Evolutionary conservation across 2,113 vertebrate genomes (phyloP).

Genomic region (Morone saxatilis): DNA sequence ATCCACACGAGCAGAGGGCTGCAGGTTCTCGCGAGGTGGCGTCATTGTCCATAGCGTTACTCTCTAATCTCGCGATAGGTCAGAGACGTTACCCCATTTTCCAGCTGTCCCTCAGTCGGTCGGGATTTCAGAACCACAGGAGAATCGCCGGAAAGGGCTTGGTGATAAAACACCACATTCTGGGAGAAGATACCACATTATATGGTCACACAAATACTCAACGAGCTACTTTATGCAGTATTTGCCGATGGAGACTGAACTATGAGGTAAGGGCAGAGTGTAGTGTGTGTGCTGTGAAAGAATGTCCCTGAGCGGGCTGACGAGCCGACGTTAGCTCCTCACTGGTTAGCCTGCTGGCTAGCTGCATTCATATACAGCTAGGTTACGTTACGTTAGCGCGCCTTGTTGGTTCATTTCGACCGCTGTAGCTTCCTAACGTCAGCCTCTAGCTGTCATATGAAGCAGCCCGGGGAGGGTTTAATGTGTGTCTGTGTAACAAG

Average conservation of each 20-base stretch:
- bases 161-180: conserved; percentile 35
- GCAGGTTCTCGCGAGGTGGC: conserved; percentile 49
- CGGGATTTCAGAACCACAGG: conserved; percentile 62
- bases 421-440: neutral
- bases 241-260: conserved; percentile 60
- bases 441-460: neutral
- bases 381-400: neutral
- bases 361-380: conserved; percentile 10
- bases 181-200: neutral
- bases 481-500: neutral
- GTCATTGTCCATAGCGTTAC: rapidly evolving
- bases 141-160: conserved; percentile 59
- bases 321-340: conserved; percentile 70
- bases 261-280: conserved; percentile 75
- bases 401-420: neutral
- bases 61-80: conserved; percentile 72
- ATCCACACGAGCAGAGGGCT: neutral
- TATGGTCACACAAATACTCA: conserved; percentile 27
- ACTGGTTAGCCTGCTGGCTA: conserved; percentile 64
- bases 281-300: conserved; percentile 59
- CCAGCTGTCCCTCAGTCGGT: conserved; percentile 74
- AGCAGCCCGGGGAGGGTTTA: neutral
- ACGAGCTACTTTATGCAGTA: conserved; percentile 4
- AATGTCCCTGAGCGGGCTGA: conserved; percentile 71
- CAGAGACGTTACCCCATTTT: conserved; percentile 78